phyloP scores from a whole-genome alignment of 2,113 vertebrate genomes.

The Reinhardtius hippoglossoides region DNA sequence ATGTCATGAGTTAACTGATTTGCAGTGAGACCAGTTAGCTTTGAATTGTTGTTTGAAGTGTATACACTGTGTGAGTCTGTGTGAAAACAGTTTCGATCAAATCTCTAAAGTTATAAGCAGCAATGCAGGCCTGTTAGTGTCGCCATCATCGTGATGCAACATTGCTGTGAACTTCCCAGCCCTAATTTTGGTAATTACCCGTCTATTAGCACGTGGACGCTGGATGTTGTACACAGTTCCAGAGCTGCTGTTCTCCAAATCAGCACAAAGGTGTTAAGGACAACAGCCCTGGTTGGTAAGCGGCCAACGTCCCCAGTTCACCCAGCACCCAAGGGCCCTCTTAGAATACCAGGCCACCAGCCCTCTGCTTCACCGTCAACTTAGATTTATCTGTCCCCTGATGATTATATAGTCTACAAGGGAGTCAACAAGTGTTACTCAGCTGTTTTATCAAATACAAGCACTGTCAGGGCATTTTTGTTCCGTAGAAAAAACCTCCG shows the following conservation, averaged over 20 bases:
- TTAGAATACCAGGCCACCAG: constrained; percentile 59
- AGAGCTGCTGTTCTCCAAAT: constrained; percentile 30
- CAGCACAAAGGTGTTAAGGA: constrained; percentile 63
- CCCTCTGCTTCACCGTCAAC: constrained; percentile 43
- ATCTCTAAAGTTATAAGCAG: not conserved
- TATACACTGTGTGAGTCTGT: no score
- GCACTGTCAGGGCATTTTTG: not conserved
- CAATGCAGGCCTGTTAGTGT: not conserved
- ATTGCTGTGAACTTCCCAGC: constrained; percentile 13
- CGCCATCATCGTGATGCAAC: constrained; percentile 18
- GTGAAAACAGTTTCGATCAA: not conserved
- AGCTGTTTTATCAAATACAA: constrained; percentile 19
- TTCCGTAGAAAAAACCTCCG: no score
- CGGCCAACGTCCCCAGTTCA: constrained; percentile 68
- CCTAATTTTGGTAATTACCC: constrained; percentile 47
- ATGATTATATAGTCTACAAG: constrained; percentile 13
- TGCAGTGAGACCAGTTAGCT: no score
- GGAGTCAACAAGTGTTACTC: constrained; percentile 38
- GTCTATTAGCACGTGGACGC: constrained; percentile 47
- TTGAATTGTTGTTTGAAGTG: no score
- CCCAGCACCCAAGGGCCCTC: constrained; percentile 64
- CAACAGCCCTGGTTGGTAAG: constrained; percentile 72
- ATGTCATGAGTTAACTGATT: no score
- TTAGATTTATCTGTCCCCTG: constrained; percentile 47
- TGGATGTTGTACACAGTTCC: constrained; percentile 6